A percentile compares a stretch with the other conserved stretches of the same genome.
Evolutionary conservation across 2,797 vertebrate species (phyloP).

Genomic region (Nyctalus aviator): DNA sequence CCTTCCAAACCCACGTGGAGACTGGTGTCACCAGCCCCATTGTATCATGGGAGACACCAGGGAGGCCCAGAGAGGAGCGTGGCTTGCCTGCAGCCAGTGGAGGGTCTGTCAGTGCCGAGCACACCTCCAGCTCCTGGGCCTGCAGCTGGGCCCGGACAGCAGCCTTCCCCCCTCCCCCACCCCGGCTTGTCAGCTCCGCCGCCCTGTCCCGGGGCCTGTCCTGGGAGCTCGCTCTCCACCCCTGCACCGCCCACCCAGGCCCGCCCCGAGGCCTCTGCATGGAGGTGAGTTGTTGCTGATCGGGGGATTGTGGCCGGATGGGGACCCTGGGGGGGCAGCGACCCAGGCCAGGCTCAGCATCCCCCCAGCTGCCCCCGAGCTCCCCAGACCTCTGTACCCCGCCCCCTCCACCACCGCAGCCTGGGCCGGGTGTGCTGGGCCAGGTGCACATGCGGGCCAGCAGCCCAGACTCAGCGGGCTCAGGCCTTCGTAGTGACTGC

Average conservation of each 20-base stretch:
- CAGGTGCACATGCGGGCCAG: neutral
- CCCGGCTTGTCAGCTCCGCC: neutral
- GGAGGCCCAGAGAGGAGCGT: neutral
- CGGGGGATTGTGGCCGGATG: neutral
- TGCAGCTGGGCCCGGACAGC: fast-evolving
- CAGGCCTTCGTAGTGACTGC: neutral
- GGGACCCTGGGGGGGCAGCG: neutral
- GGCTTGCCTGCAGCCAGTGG: neutral
- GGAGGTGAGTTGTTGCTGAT: neutral
- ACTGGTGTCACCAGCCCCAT: neutral
- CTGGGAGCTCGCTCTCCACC: neutral
- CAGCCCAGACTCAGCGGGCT: neutral
- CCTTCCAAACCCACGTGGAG: neutral
- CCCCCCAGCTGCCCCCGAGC: neutral
- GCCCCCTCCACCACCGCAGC: neutral
- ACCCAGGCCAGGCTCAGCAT: neutral
- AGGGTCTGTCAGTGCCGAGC: neutral
- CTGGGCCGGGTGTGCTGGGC: fast-evolving
- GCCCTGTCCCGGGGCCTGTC: neutral
- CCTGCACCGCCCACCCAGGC: neutral
- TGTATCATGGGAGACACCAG: neutral
- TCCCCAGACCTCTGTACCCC: neutral
- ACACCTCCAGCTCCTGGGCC: neutral
- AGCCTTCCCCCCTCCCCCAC: neutral
- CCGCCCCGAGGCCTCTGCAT: neutral